phyloP scores from a whole-genome alignment of 1,140 invertebrate species.

The Meloidogyne floridensis region DNA sequence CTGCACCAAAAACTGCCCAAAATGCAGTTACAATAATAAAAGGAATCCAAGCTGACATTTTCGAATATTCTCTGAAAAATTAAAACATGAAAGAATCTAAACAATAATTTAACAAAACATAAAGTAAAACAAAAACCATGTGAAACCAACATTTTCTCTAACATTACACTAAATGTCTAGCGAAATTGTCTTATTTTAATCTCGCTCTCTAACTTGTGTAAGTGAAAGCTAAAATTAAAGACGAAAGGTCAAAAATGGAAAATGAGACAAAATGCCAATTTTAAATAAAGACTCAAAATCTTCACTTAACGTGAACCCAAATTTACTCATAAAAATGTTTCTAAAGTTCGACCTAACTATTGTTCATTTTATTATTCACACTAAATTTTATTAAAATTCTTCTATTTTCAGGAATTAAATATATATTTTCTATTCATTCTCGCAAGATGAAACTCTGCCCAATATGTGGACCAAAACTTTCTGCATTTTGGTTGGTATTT shows the following conservation, averaged over 20 bases:
- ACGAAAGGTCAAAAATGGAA: conserved; percentile 11
- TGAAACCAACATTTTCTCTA: too few relatives aligned
- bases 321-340: too few relatives aligned
- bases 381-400: too few relatives aligned
- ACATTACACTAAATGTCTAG: neutral
- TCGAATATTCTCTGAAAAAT: conserved; percentile 13
- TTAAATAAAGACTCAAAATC: neutral
- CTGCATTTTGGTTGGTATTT: conserved; percentile 62
- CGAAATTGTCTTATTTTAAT: neutral
- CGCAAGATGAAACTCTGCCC: conserved; percentile 62
- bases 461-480: conserved; percentile 62
- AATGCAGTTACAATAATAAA: conserved; percentile 62
- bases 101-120: neutral
- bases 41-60: conserved; percentile 63
- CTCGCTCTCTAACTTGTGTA: neutral
- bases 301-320: too few relatives aligned
- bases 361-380: too few relatives aligned
- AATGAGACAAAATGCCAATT: neutral
- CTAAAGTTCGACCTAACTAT: too few relatives aligned
- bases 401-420: too few relatives aligned
- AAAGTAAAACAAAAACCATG: neutral
- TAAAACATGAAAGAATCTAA: conserved; percentile 6
- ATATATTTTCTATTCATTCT: neutral
- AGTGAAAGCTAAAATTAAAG: conserved; percentile 1
- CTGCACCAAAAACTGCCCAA: conserved; percentile 60